Percentiles rank a stretch among this genome's conserved stretches.
Evolutionary conservation across 2,888 invertebrate species (phyloP).

Genomic region (Idaea aversata): DNA sequence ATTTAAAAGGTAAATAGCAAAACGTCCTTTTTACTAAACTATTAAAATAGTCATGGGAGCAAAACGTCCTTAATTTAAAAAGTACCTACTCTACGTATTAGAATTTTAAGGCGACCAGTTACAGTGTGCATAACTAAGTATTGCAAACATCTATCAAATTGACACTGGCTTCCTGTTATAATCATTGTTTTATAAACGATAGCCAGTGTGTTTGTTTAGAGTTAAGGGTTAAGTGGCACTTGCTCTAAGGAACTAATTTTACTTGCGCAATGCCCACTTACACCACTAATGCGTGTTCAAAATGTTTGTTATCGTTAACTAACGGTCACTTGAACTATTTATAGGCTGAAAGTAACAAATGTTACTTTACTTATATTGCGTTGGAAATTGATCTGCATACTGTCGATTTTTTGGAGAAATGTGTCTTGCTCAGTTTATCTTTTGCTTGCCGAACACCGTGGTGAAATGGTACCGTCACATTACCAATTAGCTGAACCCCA

Average conservation of each 20-base stretch:
- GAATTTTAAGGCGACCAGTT: constrained; percentile 4
- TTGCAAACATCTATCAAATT: not conserved
- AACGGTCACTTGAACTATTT: not conserved
- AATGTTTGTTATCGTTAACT: constrained; percentile 2
- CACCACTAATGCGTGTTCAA: constrained; percentile 4
- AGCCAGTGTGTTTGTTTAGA: constrained; percentile 34
- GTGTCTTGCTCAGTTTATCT: not conserved
- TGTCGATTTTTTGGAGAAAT: not conserved
- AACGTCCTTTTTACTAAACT: no score
- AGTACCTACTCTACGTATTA: constrained; percentile 2
- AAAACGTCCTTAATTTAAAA: not conserved
- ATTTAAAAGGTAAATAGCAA: no score
- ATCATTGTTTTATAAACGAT: constrained; percentile 47
- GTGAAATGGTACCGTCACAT: no score
- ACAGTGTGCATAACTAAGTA: constrained; percentile 25
- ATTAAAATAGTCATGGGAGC: no score
- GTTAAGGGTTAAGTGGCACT: constrained; percentile 35
- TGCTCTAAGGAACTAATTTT: constrained; percentile 41
- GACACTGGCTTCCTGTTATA: constrained; percentile 47
- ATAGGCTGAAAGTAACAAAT: not conserved
- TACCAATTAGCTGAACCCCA: no score
- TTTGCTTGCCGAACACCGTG: no score
- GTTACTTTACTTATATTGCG: not conserved
- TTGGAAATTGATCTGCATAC: not conserved
- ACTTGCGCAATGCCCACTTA: constrained; percentile 22